Conservation (phyloP, 2,888 invertebrate species). For the Caenorhabditis auriculariae region DNA sequence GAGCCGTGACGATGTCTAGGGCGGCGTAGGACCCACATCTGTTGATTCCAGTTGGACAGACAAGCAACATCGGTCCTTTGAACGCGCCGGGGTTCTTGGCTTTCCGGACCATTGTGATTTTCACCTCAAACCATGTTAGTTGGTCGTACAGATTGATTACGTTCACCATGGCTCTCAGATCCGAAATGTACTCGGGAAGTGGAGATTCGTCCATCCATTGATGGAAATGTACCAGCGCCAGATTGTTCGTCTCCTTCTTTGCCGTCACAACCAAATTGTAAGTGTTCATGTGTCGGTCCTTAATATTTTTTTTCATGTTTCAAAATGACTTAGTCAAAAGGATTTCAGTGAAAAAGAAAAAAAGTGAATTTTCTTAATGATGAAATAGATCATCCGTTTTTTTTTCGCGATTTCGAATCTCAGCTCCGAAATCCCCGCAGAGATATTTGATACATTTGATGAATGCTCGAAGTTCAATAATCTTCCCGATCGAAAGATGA, state of each 20-base stretch:
- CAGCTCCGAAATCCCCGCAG: too few species aligned
- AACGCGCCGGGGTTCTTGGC: constrained; percentile 11
- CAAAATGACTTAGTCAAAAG: too few species aligned
- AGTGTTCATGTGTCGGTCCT: constrained; percentile 21
- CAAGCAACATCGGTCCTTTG: constrained; percentile 20
- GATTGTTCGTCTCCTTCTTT: not conserved
- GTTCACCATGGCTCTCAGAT: constrained; percentile 19
- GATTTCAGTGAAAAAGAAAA: too few species aligned
- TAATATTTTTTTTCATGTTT: too few species aligned
- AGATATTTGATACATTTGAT: too few species aligned
- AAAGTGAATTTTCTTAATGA: too few species aligned
- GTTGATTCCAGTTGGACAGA: constrained; percentile 12
- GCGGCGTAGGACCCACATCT: constrained; percentile 19
- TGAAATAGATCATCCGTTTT: too few species aligned
- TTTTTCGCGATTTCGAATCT: too few species aligned
- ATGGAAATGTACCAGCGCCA: constrained; percentile 19
- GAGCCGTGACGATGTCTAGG: constrained; percentile 19
- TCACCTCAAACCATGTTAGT: constrained; percentile 13
- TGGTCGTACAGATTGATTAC: not conserved
- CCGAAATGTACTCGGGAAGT: constrained; percentile 21
- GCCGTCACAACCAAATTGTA: constrained; percentile 7
- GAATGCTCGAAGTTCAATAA: too few species aligned
- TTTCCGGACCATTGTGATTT: constrained; percentile 15
- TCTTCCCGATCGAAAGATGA: too few species aligned
- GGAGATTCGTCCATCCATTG: constrained; percentile 16